Conservation (phyloP, 1,140 invertebrate genomes). For the Spodoptera frugiperda region DNA sequence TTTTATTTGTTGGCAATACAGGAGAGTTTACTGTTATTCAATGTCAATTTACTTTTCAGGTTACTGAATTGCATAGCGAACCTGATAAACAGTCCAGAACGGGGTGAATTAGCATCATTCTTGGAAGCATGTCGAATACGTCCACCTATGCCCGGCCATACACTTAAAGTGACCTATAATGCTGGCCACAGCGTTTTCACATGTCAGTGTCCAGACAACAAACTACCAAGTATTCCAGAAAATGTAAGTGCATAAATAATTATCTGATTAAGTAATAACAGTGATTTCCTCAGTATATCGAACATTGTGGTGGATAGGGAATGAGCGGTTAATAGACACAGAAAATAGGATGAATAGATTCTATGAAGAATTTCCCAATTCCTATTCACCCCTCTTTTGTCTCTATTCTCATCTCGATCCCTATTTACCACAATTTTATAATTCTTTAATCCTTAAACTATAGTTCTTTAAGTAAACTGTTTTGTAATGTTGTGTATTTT, state of each 20-base stretch:
- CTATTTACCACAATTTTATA: too few species aligned
- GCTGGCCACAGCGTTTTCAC: constrained; percentile 86
- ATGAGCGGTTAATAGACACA: too few species aligned
- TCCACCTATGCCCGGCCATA: constrained; percentile 81
- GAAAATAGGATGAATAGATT: too few species aligned
- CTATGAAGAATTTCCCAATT: too few species aligned
- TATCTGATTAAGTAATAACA: neutral
- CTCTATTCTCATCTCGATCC: too few species aligned
- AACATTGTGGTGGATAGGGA: too few species aligned
- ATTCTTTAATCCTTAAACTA: too few species aligned
- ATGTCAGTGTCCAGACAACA: constrained; percentile 75
- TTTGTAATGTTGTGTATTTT: neutral
- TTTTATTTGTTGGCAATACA: too few species aligned
- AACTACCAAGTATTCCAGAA: constrained; percentile 96
- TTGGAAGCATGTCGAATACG: constrained; percentile 74
- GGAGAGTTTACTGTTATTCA: too few species aligned
- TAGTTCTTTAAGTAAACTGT: neutral
- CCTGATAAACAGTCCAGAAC: constrained; percentile 70
- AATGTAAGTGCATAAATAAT: constrained; percentile 91
- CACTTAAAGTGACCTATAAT: constrained; percentile 87
- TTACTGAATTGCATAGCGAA: constrained; percentile 78
- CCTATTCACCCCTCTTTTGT: too few species aligned
- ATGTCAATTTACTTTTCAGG: constrained; percentile 59
- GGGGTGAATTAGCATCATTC: constrained; percentile 70
- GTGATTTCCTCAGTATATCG: too few species aligned